Percentiles rank a stretch among this genome's conserved stretches.
phyloP scores from a whole-genome alignment of 2,113 vertebrate species.

The Melanocharis versteri region DNA sequence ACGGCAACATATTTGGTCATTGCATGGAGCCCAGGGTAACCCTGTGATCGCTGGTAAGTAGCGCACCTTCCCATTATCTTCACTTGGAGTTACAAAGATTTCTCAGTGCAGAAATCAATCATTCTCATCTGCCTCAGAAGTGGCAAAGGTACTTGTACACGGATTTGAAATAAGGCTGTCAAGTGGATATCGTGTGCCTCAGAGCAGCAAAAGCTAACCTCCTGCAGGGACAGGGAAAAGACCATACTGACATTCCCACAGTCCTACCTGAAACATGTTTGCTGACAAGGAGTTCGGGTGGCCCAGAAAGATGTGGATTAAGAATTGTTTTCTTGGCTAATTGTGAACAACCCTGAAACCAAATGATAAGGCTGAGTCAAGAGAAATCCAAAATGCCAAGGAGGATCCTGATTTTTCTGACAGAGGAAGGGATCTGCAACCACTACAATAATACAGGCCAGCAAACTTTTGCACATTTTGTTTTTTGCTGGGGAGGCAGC shows the following conservation, averaged over 20 bases:
- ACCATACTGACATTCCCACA: background rate
- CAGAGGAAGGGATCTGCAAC: background rate
- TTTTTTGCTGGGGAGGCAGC: background rate
- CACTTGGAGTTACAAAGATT: background rate
- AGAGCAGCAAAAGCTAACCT: background rate
- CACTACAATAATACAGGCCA: background rate
- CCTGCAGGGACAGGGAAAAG: background rate
- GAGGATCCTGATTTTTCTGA: background rate
- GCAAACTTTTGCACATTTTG: background rate
- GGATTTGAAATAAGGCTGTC: background rate
- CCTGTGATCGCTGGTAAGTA: fast-evolving
- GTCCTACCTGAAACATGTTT: background rate
- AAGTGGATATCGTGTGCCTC: background rate
- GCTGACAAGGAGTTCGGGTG: background rate
- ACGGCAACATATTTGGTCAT: background rate
- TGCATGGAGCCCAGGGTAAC: background rate
- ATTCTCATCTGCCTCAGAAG: background rate
- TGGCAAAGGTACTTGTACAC: fast-evolving
- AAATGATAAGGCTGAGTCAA: background rate
- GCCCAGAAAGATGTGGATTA: background rate
- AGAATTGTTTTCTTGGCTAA: background rate
- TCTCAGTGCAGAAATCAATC: background rate
- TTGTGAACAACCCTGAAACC: background rate
- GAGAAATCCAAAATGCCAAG: background rate
- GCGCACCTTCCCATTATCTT: background rate